Percentiles rank a stretch among this genome's conserved stretches.
phyloP scores from a whole-genome alignment of 2,113 vertebrate species.

The Stictonetta naevosa region DNA sequence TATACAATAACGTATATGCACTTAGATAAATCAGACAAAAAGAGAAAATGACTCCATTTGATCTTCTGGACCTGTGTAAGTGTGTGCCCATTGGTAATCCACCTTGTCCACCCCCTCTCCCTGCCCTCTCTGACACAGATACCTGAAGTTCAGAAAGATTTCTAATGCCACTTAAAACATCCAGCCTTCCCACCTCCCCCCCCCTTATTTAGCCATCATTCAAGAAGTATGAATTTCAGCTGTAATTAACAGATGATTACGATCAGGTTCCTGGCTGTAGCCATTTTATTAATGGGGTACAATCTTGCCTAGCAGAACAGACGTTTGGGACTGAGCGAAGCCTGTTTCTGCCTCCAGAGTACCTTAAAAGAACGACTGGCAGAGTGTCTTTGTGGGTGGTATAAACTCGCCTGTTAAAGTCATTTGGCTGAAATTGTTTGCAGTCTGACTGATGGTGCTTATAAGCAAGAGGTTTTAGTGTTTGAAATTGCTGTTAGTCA shows the following conservation, averaged over 20 bases:
- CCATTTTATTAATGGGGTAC: neutral
- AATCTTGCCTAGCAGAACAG: neutral
- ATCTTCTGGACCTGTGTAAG: neutral
- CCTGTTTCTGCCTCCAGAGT: neutral
- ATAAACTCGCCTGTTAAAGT: neutral
- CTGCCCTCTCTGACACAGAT: rapidly evolving
- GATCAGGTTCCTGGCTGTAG: neutral
- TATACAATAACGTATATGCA: neutral
- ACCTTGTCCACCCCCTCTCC: neutral
- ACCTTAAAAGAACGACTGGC: neutral
- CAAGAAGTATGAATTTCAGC: neutral
- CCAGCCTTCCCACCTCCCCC: no score
- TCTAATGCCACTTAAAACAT: neutral
- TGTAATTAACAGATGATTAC: neutral
- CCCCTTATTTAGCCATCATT: neutral
- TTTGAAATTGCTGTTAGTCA: neutral
- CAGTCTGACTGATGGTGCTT: neutral
- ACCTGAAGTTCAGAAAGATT: neutral
- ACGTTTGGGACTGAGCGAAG: neutral
- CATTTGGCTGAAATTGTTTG: neutral
- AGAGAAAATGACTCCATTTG: neutral
- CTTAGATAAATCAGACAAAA: neutral
- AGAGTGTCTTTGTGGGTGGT: neutral
- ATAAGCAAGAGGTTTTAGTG: neutral
- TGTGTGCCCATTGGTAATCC: neutral